A percentile compares a stretch with the other conserved stretches of the same genome.
phyloP scores from a whole-genome alignment of 1,140 invertebrate species.

The Paraescarpia echinospica region DNA sequence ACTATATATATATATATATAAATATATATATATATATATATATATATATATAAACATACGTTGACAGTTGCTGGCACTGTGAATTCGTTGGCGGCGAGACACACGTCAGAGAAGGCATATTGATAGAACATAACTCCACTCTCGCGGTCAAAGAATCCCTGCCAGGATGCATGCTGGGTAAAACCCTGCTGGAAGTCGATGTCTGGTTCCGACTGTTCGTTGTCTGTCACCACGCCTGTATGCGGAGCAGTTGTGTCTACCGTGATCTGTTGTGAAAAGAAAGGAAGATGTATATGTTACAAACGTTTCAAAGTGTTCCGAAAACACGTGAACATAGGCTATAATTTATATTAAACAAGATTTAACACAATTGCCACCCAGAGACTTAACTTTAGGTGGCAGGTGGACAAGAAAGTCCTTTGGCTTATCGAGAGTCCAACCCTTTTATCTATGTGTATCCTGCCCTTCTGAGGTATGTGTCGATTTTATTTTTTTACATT shows the following conservation, averaged over 20 bases:
- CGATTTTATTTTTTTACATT: too few species aligned
- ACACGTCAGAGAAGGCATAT: neutral
- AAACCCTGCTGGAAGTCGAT: neutral
- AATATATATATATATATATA: too few species aligned
- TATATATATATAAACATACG: neutral
- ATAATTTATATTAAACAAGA: too few species aligned
- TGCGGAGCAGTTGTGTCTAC: constrained; percentile 4
- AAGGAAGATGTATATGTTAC: neutral
- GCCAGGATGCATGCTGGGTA: neutral
- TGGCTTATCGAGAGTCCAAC: too few species aligned
- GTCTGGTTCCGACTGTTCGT: neutral
- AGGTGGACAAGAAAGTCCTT: too few species aligned
- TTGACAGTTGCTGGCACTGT: neutral
- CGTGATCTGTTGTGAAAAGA: constrained; percentile 5
- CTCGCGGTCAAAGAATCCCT: constrained; percentile 15
- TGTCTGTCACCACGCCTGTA: constrained; percentile 1
- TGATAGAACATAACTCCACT: constrained; percentile 8
- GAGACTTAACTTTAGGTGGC: too few species aligned
- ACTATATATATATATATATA: too few species aligned
- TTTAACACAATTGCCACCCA: too few species aligned
- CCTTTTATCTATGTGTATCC: too few species aligned
- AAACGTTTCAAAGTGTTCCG: neutral
- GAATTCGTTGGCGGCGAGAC: neutral
- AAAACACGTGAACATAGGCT: too few species aligned
- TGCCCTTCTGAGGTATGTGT: too few species aligned